These are phyloP conservation scores for Drosophila kambysellisi DNA, from an alignment of 2,888 invertebrate genomes.

Conservation along the genomic window DNA sequence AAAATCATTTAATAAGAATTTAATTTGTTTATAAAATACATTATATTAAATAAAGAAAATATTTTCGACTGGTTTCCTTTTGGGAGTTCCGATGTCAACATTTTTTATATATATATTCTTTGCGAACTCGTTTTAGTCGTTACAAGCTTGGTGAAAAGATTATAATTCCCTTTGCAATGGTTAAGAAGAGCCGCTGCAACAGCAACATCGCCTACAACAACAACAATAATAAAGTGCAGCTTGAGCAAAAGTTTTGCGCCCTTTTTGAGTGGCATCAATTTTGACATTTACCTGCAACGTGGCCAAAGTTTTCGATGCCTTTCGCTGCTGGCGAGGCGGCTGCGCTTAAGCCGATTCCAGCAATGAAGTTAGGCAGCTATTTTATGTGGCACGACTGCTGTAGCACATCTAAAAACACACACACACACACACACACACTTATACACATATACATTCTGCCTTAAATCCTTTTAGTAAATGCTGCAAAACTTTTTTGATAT, in stretches of 20 bases:
- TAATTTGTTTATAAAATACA: background rate
- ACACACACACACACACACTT: conserved; percentile 1
- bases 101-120: no score
- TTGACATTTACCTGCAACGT: conserved; percentile 84
- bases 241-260: conserved; percentile 60
- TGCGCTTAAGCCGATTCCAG: conserved; percentile 63
- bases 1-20: background rate
- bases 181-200: conserved; percentile 25
- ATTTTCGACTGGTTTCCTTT: no score
- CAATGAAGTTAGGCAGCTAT: conserved; percentile 42
- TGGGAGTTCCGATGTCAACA: no score
- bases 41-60: no score
- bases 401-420: background rate
- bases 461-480: conserved; percentile 45
- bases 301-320: conserved; percentile 58
- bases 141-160: background rate
- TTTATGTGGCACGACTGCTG: conserved; percentile 19
- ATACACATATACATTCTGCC: background rate
- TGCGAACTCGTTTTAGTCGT: background rate
- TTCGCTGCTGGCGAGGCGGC: conserved; percentile 33
- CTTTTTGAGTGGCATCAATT: conserved; percentile 83
- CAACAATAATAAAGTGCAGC: conserved; percentile 25
- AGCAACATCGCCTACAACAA: conserved; percentile 15
- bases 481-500: conserved; percentile 62
- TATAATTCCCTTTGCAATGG: background rate